These are phyloP conservation scores for Athalia rosae DNA, from an alignment of 2,888 invertebrate species.

Conservation along the genomic window DNA sequence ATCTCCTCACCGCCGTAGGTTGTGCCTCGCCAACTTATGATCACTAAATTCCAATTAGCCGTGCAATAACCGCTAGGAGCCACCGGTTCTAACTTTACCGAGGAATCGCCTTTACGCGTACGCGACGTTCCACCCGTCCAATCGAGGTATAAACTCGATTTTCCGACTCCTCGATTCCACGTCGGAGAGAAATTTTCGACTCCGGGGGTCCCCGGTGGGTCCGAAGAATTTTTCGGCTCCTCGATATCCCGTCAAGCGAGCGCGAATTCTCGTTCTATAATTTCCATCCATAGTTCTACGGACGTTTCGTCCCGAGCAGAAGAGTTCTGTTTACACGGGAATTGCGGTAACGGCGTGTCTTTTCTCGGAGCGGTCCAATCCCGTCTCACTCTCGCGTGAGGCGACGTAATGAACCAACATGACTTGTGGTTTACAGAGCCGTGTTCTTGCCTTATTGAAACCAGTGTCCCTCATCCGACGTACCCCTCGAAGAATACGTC, in stretches of 20 bases:
- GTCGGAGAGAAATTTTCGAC: too few species aligned
- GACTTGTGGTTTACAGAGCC: slow-evolving; percentile 69
- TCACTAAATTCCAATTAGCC: slow-evolving; percentile 69
- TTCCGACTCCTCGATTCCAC: too few species aligned
- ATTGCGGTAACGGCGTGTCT: slow-evolving; percentile 42
- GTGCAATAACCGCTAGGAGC: slow-evolving; percentile 49
- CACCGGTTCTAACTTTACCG: slow-evolving; percentile 33
- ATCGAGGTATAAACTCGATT: too few species aligned
- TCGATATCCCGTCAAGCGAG: too few species aligned
- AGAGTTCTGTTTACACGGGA: too few species aligned
- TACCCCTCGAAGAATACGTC: slow-evolving; percentile 33
- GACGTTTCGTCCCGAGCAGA: not conserved
- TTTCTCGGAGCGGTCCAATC: slow-evolving; percentile 53
- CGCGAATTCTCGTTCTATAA: too few species aligned
- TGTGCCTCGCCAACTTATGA: slow-evolving; percentile 60
- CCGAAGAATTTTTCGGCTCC: too few species aligned
- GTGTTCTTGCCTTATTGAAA: slow-evolving; percentile 72
- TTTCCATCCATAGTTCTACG: too few species aligned
- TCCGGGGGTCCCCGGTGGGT: too few species aligned
- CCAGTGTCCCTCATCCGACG: slow-evolving; percentile 68
- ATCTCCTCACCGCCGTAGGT: slow-evolving; percentile 40
- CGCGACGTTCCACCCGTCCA: not conserved
- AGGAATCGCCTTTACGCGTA: not conserved
- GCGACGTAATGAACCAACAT: slow-evolving; percentile 71
- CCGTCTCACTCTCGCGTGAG: slow-evolving; percentile 69